Base-by-base conservation (phyloP, 2,888 invertebrate genomes). In the Pseudococcus jackbeardsleyi region DNA sequence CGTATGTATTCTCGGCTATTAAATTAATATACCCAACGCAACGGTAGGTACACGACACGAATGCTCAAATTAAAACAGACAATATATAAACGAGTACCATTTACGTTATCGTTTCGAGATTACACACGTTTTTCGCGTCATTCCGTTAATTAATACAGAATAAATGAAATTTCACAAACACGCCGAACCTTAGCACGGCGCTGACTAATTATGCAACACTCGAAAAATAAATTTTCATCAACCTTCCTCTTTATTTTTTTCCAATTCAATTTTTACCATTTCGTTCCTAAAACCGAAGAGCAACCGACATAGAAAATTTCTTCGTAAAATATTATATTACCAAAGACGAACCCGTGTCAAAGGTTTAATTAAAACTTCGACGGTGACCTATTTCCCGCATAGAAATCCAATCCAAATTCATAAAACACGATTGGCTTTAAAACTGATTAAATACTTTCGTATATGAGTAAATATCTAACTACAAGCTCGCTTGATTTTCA, bases 121-220 rank as follows among this genome's bases (percentile, higher is more conserved):
- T 82, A 46, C 79, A 46, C 79, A 82, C 79, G 79, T 82, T 82
- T 82, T 82, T 46, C 79, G 46, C 79, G 79, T 82, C 79, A 82
- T 82, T 82, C 79, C 19, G 79, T 82, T 82, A 82, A 82, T 82
- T 82, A 82, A 82, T 46, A 82, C 79, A 9, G 79, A 82, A 82
- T 82, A 82, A 82, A 82, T 82, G 46, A 46, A 46, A 22, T 42
- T 82, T 82, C 46, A 12, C 79, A n/a, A 77, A 77, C 39, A 77
- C 79, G 1, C 79, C 12, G 19, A 79, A 82, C 79, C 79, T 82
- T 39, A 7, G 42, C 42, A 42, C 42, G 0, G 42, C 46, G 72
- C 33, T 64, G 9, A n/a, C 11, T 82, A 82, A 82, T 82, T 82
- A 82, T 22, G 11, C 46, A n/a, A 19, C 46, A 46, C 79, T 82